Conservation (phyloP, 2,797 vertebrate species). For the Arctocebus calabarensis region DNA sequence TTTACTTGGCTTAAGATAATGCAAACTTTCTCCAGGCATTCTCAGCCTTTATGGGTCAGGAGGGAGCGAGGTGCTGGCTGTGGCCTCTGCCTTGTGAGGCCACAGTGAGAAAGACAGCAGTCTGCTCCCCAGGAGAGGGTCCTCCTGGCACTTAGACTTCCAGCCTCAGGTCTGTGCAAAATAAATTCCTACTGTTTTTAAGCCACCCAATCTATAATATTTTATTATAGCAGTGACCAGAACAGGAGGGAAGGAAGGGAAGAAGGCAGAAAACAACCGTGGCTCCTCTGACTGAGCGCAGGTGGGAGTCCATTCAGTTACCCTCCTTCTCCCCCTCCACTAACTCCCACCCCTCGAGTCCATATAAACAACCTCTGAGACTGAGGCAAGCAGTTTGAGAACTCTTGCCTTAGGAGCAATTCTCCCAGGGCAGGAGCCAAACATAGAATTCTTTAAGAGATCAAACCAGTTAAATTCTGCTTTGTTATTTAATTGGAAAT, state of each 20-base stretch:
- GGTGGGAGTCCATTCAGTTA: not conserved
- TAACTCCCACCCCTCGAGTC: not conserved
- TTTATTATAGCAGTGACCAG: not conserved
- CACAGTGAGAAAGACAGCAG: not conserved
- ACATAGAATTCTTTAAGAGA: not conserved
- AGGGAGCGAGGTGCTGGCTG: not conserved
- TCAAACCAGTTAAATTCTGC: not conserved
- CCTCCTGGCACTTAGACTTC: not conserved
- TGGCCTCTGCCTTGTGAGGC: not conserved
- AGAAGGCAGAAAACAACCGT: not conserved
- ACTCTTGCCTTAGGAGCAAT: not conserved
- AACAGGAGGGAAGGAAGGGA: not conserved
- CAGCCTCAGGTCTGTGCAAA: not conserved
- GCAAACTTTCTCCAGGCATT: too few relatives aligned
- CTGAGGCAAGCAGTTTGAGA: not conserved
- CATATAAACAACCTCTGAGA: not conserved
- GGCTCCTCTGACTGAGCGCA: not conserved
- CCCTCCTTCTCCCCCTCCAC: not conserved
- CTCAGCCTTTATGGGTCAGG: too few relatives aligned
- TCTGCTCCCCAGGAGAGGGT: not conserved
- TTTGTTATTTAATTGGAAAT: constrained; percentile 25
- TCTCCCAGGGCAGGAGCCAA: not conserved
- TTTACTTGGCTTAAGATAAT: too few relatives aligned
- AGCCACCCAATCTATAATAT: not conserved
- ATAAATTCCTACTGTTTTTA: not conserved